Conservation (phyloP, 2,113 vertebrate species). For the Centrocercus urophasianus region DNA sequence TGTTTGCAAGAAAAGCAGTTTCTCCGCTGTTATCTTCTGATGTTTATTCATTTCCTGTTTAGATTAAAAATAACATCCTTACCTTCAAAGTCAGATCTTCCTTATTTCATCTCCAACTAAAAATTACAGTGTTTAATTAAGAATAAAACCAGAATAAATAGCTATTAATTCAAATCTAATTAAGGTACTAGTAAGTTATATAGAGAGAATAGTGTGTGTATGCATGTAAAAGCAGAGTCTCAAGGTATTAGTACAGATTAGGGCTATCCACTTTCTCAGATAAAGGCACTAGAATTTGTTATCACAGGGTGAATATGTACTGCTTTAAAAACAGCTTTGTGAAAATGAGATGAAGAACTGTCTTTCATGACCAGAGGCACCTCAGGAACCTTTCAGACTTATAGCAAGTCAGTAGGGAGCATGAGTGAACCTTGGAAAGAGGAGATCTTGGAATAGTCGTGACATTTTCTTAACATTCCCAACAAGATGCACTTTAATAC, state of each 20-base stretch:
- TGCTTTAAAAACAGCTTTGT: neutral
- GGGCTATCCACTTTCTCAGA: neutral
- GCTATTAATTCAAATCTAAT: neutral
- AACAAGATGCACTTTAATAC: neutral
- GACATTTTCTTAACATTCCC: neutral
- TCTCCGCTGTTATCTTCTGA: neutral
- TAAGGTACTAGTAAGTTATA: neutral
- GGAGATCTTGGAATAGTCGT: neutral
- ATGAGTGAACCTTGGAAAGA: neutral
- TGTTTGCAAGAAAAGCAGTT: neutral
- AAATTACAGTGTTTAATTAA: constrained; percentile 7
- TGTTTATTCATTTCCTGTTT: neutral
- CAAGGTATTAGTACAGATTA: neutral
- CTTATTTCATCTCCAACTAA: neutral
- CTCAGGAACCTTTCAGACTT: neutral
- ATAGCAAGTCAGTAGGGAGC: neutral
- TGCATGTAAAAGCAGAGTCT: neutral
- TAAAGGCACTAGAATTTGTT: neutral
- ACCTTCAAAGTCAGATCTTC: neutral
- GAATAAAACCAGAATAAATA: neutral
- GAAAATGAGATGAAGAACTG: neutral
- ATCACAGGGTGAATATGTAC: neutral
- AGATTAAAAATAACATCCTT: neutral
- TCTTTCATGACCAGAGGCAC: neutral
- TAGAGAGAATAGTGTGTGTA: fast-evolving